Conservation (phyloP, 2,888 invertebrate genomes). For the Helleia helle region DNA sequence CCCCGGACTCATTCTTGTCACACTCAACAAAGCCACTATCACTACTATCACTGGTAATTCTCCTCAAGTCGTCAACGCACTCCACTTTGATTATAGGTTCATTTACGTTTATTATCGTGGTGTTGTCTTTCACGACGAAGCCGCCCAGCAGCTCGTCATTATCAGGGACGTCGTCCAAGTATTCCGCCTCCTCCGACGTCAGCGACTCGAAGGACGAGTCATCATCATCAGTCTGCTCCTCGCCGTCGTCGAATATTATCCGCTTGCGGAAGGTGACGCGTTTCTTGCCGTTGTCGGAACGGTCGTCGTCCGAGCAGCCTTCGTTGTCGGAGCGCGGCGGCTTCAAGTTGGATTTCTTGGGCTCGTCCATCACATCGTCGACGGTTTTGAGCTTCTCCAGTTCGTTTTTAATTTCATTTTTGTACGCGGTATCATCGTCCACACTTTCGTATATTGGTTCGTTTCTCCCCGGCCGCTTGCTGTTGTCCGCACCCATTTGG, state of each 20-base stretch:
- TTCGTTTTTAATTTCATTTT: conserved; percentile 48
- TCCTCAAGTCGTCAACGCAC: conserved; percentile 35
- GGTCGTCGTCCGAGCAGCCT: conserved; percentile 58
- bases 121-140: conserved; percentile 37
- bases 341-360: conserved; percentile 49
- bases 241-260: conserved; percentile 68
- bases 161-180: conserved; percentile 45
- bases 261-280: conserved; percentile 63
- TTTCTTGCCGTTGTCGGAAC: conserved; percentile 60
- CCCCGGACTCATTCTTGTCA: conserved; percentile 45
- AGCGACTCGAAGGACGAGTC: conserved; percentile 61
- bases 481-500: conserved; percentile 48
- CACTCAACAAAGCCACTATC: conserved; percentile 65
- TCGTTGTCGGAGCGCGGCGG: conserved; percentile 55
- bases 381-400: conserved; percentile 40
- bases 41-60: conserved; percentile 63
- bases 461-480: conserved; percentile 29
- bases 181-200: conserved; percentile 48
- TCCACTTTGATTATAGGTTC: conserved; percentile 42
- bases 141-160: conserved; percentile 44
- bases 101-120: conserved; percentile 44
- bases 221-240: conserved; percentile 58
- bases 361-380: conserved; percentile 24
- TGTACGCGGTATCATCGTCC: conserved; percentile 40
- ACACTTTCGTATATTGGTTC: conserved; percentile 45